Evolutionary conservation across 2,797 vertebrate species (phyloP), one percentile per base, ranked within the genome.

Genomic region (Channa striata): DNA sequence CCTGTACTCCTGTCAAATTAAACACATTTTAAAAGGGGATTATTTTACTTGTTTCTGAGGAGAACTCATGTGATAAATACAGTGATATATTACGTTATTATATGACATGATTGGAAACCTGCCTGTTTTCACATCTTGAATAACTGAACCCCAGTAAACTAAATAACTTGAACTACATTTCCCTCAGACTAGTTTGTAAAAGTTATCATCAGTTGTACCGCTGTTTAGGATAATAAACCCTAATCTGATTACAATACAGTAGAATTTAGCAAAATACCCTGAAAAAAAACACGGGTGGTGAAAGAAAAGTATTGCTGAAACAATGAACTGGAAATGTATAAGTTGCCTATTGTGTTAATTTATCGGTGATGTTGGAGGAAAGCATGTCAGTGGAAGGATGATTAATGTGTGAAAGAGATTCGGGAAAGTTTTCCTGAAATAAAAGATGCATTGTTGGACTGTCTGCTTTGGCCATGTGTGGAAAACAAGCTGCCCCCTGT

Each of bases 361-460:
- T 80, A 80, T 87, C 70, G 63, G 69, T 60, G 68, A 80, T 69
- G 78, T 71, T 51, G 30, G 50, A 56, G 76, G 83, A 58, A 84
- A 76, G 51, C 42, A n/a, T 66, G 77, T 71, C 72, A 70, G 59
- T 74, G 74, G 59, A 25, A 44, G 75, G 72, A 83, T 84, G 84
- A 89, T 86, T 58, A 77, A 84, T 59, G 77, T 64, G 71, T 72
- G 60, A 34, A 42, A 59, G 68, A 56, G 46, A 90, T 90, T 82
- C 23, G 53, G 86, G 85, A 85, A 87, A 81, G 53, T 54, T 78
- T 84, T 81, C 83, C 68, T 59, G 73, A 87, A 92, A 92, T 91
- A 91, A 91, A 93, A 88, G 84, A 68, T 51, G 62, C 82, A 90
- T 93, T 93, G 92, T 95, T 90, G 80, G 63, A 68, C 66, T 84